Evolutionary conservation across 2,888 invertebrate species (phyloP), one percentile per base, ranked within the genome.

Genomic region (Philopedon plagiatum): DNA sequence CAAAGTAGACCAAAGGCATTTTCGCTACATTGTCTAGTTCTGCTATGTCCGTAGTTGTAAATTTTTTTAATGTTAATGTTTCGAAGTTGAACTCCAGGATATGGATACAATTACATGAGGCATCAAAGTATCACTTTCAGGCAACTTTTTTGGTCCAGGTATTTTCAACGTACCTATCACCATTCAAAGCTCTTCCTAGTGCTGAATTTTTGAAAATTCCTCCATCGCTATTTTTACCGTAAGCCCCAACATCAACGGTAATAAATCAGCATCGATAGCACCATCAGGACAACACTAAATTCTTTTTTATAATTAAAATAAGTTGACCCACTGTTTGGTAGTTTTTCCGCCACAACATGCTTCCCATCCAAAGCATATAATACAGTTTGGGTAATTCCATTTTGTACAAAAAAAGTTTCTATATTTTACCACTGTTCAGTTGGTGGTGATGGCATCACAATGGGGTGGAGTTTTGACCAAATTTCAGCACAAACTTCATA

Each of bases 261-360:
- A 61, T 61, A 23, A 41, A 61, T 44, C 23, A 8, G 44, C 44
- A 61, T 44, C 26, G n/a, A 26, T 61, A 61, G 8, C 11, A 23
- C 39, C 23, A 61, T 7, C 21, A 61, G 26, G 21, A 44, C 61
- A 11, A 61, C 23, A 18, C 5, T 19, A 37, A 61, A 44, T 41
- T 8, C 5, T 21, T 11, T 41, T 61, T 44, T 44, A 44, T 61
- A 61, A 44, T 61, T 61, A 44, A 61, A 61, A 61, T 61, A 61
- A 5, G 18, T 5, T 7, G 61, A 61, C 3, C 41, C 61, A 11
- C 15, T 44, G n/a, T 44, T 61, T 8, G 39, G 18, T 19, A 44
- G 44, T 13, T 5, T 8, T 44, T 26, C 18, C 5, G 18, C 44
- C 2, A 13, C 15, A 18, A 11, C 13, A 44, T 61, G 61, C 26